A percentile compares a stretch with the other conserved stretches of the same genome.
phyloP scores from a whole-genome alignment of 2,797 vertebrate genomes.

The Ctenochaetus hawaiiensis region DNA sequence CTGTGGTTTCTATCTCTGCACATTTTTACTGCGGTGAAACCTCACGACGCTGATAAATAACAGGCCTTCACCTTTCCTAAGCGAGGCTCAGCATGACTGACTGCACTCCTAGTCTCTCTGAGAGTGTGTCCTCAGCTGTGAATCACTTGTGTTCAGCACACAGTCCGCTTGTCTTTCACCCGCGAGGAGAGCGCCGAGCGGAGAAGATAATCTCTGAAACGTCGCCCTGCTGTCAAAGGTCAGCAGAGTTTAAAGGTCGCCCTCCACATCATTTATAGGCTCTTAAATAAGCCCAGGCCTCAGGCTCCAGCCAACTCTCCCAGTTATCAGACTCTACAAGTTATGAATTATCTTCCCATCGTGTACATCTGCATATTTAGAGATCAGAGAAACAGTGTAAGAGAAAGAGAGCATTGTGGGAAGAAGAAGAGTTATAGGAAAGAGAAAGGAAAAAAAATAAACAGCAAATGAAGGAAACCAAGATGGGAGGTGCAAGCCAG shows the following conservation, averaged over 20 bases:
- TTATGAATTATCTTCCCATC: slow-evolving; percentile 63
- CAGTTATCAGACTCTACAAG: slow-evolving; percentile 83
- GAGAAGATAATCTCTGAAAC: slow-evolving; percentile 90
- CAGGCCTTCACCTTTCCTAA: slow-evolving; percentile 72
- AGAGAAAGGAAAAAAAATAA: slow-evolving; percentile 20
- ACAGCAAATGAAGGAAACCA: neutral
- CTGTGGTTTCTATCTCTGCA: slow-evolving; percentile 62
- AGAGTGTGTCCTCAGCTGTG: slow-evolving; percentile 80
- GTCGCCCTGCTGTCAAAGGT: slow-evolving; percentile 92
- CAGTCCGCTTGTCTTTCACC: slow-evolving; percentile 76
- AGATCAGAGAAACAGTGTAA: slow-evolving; percentile 9
- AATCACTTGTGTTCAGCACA: slow-evolving; percentile 78
- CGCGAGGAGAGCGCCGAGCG: slow-evolving; percentile 73
- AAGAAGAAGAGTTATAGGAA: slow-evolving; percentile 11
- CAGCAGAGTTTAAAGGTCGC: slow-evolving; percentile 91
- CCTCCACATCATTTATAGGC: slow-evolving; percentile 92
- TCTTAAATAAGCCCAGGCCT: slow-evolving; percentile 91
- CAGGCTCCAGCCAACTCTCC: slow-evolving; percentile 83
- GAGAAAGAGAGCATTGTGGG: slow-evolving; percentile 39
- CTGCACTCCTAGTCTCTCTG: slow-evolving; percentile 74
- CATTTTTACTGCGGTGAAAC: slow-evolving; percentile 73
- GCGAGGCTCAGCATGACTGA: slow-evolving; percentile 75
- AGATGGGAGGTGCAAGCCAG: neutral
- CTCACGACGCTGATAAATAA: slow-evolving; percentile 80
- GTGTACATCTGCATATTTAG: slow-evolving; percentile 14